A percentile compares a stretch with the other conserved stretches of the same genome.
Evolutionary conservation across 2,888 invertebrate genomes (phyloP).

Genomic region (Drosophila algonquin): DNA sequence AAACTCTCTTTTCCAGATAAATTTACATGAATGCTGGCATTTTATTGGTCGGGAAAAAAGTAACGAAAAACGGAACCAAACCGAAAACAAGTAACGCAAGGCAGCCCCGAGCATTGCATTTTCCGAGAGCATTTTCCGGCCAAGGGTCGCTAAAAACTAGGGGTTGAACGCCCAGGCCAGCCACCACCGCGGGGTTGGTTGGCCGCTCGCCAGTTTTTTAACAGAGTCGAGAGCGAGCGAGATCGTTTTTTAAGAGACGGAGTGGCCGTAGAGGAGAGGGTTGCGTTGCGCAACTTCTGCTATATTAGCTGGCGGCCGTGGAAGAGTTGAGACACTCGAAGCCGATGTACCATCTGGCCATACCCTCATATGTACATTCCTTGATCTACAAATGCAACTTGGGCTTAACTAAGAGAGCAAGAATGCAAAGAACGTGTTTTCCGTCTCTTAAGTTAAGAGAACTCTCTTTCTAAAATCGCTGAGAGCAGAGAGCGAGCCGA

Average conservation of each 20-base stretch:
- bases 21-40: constrained; percentile 77
- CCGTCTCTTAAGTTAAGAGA: too few species aligned
- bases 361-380: too few species aligned
- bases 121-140: constrained; percentile 62
- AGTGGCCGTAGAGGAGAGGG: constrained; percentile 61
- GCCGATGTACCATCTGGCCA: too few species aligned
- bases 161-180: constrained; percentile 53
- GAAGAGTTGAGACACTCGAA: constrained; percentile 82
- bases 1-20: constrained; percentile 70
- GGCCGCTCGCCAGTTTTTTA: constrained; percentile 46
- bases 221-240: constrained; percentile 37
- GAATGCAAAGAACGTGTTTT: too few species aligned
- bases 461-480: too few species aligned
- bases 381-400: too few species aligned
- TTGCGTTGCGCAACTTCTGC: constrained; percentile 65
- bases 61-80: constrained; percentile 44
- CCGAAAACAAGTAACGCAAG: constrained; percentile 44
- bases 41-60: constrained; percentile 77
- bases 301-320: constrained; percentile 76
- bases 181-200: constrained; percentile 46
- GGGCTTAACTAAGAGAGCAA: too few species aligned
- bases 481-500: too few species aligned
- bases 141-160: constrained; percentile 48
- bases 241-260: constrained; percentile 69
- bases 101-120: constrained; percentile 17